Conservation (phyloP, 2,888 invertebrate genomes). For the Cheilosia impressa region DNA sequence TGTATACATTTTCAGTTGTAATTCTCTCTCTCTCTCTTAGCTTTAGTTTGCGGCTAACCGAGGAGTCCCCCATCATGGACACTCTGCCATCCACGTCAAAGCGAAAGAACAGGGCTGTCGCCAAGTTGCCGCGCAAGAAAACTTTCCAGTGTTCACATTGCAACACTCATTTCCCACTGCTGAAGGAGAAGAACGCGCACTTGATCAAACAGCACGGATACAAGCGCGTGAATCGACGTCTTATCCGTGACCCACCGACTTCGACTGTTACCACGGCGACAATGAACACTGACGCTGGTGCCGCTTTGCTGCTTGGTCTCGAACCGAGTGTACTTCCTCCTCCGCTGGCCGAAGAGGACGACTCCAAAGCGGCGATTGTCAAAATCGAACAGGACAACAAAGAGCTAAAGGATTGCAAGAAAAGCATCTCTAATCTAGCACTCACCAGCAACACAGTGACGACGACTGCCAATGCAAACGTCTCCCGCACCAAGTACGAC, state of each 20-base stretch:
- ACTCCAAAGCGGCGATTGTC: slow-evolving; percentile 81
- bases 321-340: slow-evolving; percentile 53
- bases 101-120: slow-evolving; percentile 44
- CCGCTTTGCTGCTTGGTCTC: slow-evolving; percentile 64
- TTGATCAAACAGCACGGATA: slow-evolving; percentile 82
- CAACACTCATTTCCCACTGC: slow-evolving; percentile 80
- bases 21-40: slow-evolving; percentile 8
- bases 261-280: slow-evolving; percentile 75
- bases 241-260: slow-evolving; percentile 79
- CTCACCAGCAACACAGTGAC: slow-evolving; percentile 35
- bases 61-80: slow-evolving; percentile 76
- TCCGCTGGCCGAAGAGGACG: slow-evolving; percentile 77
- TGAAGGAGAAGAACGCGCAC: slow-evolving; percentile 82
- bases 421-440: slow-evolving; percentile 33
- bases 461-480: slow-evolving; percentile 29
- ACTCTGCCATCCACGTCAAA: slow-evolving; percentile 77
- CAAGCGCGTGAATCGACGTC: slow-evolving; percentile 81
- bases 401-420: slow-evolving; percentile 60
- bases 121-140: slow-evolving; percentile 78
- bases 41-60: slow-evolving; percentile 77
- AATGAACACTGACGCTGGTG: slow-evolving; percentile 59
- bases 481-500: slow-evolving; percentile 76
- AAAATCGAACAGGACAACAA: slow-evolving; percentile 80
- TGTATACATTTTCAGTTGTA: too few species aligned
- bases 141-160: slow-evolving; percentile 83